Conservation (phyloP, 1,140 invertebrate genomes). For the Pseudomyrmex gracilis region DNA sequence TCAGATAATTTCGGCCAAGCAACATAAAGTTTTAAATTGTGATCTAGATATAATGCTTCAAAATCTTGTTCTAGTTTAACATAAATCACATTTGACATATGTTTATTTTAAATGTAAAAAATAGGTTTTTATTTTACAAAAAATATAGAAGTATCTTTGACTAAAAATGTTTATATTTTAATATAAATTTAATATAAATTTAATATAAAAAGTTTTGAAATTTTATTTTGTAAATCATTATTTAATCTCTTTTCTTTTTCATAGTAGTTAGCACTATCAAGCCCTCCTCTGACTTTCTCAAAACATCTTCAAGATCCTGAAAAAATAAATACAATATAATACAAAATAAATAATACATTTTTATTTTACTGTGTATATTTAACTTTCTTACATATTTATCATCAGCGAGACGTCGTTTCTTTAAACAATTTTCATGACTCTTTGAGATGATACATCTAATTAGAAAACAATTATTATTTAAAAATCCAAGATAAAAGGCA, state of each 20-base stretch:
- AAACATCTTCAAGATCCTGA: background rate
- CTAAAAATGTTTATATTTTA: too few species aligned
- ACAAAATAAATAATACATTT: background rate
- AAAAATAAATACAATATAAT: conserved; percentile 11
- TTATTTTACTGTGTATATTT: background rate
- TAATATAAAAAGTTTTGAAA: too few species aligned
- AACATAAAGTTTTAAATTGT: background rate
- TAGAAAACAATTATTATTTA: too few species aligned
- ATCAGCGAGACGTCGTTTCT: background rate
- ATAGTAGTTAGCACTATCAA: background rate
- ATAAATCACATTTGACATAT: background rate
- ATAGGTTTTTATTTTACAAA: background rate
- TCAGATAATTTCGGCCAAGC: too few species aligned
- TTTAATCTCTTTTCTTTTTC: conserved; percentile 6
- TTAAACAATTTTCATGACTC: too few species aligned
- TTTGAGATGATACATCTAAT: too few species aligned
- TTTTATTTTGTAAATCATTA: conserved; percentile 7
- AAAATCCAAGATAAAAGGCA: too few species aligned
- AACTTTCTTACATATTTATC: background rate
- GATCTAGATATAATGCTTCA: background rate
- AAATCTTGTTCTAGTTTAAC: conserved; percentile 6
- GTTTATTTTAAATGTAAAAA: background rate
- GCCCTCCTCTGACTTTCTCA: background rate
- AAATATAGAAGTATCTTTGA: background rate
- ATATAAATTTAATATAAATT: too few species aligned